Conservation (phyloP, 2,888 invertebrate genomes). For the Pheosia gnoma region DNA sequence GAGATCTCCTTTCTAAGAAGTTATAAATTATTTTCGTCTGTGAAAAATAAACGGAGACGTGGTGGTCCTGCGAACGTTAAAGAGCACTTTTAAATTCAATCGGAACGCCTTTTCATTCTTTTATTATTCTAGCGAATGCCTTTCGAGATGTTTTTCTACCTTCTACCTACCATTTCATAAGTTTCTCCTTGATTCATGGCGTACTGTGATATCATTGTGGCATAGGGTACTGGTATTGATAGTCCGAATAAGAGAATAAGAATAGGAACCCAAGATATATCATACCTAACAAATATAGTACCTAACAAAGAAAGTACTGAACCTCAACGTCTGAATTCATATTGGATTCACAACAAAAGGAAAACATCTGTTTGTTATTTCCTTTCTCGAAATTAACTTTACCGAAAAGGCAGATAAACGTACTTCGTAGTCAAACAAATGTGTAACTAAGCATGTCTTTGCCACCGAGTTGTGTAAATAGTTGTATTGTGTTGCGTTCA, state of each 20-base stretch:
- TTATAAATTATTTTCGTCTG: constrained; percentile 50
- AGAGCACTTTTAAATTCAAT: constrained; percentile 45
- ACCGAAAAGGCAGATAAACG: constrained; percentile 27
- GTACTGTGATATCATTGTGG: too few relatives aligned
- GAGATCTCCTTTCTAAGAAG: constrained; percentile 41
- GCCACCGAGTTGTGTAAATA: constrained; percentile 27
- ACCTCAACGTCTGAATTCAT: constrained; percentile 17
- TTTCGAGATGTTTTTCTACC: constrained; percentile 12
- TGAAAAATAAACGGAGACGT: constrained; percentile 44
- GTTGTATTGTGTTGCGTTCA: constrained; percentile 29
- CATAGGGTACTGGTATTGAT: not conserved
- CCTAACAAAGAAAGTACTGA: constrained; percentile 18
- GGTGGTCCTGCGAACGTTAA: constrained; percentile 44
- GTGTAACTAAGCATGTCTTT: constrained; percentile 31
- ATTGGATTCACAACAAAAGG: constrained; percentile 24
- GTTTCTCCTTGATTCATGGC: too few relatives aligned
- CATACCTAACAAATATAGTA: not conserved
- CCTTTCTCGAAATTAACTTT: constrained; percentile 28
- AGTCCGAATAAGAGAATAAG: not conserved
- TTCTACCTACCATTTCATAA: too few relatives aligned
- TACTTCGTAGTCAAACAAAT: constrained; percentile 19
- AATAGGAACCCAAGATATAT: not conserved
- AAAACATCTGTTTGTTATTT: constrained; percentile 19
- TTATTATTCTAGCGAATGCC: constrained; percentile 40
- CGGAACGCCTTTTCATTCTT: constrained; percentile 45